Evolutionary conservation across 1,140 invertebrate genomes (phyloP).

Genomic region (Paracyclopina nana): DNA sequence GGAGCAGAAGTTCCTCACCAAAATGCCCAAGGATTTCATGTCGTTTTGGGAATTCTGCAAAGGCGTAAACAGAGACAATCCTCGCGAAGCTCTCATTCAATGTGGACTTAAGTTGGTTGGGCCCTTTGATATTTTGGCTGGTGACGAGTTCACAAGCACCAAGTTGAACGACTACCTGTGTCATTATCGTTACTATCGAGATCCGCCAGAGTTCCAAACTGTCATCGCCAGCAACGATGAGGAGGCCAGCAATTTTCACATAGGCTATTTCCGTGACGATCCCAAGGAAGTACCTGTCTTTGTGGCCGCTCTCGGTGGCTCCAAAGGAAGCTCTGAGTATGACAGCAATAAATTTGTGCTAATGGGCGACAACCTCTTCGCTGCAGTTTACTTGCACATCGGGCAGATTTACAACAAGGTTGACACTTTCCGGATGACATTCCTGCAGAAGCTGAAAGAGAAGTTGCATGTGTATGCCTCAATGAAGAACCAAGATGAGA

Average conservation of each 20-base stretch:
- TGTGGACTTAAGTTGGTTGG: not conserved
- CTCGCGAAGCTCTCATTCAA: conserved; percentile 23
- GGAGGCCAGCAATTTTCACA: conserved; percentile 48
- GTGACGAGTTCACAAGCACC: not conserved
- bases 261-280: conserved; percentile 72
- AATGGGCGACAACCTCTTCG: conserved; percentile 63
- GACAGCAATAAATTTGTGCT: conserved; percentile 44
- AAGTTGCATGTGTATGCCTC: conserved; percentile 42
- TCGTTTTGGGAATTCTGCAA: conserved; percentile 58
- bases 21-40: conserved; percentile 78
- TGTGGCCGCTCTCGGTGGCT: conserved; percentile 48
- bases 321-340: conserved; percentile 41
- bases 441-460: conserved; percentile 23
- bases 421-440: conserved; percentile 42
- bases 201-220: conserved; percentile 74
- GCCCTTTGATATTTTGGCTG: conserved; percentile 13
- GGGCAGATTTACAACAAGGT: conserved; percentile 36
- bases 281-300: conserved; percentile 49
- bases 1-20: conserved; percentile 50
- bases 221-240: conserved; percentile 33
- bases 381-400: conserved; percentile 51
- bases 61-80: conserved; percentile 36
- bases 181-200: conserved; percentile 79
- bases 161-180: conserved; percentile 31
- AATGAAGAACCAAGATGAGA: conserved; percentile 26